Evolutionary conservation across 2,797 vertebrate genomes (phyloP).

Genomic region (Alectoris magna): DNA sequence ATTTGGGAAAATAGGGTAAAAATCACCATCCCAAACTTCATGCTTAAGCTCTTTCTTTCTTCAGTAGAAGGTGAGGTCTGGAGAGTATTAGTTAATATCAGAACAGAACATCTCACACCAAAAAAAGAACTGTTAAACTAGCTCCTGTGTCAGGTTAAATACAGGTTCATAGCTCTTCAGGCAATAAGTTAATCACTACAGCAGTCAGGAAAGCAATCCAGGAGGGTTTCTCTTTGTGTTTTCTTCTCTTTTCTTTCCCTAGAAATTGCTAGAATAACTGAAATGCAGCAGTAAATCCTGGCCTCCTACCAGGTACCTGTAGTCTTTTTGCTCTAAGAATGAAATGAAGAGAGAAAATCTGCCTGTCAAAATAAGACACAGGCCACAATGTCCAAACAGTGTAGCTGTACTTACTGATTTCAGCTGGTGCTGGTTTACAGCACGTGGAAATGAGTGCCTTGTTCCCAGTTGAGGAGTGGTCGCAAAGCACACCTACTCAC

Average conservation of each 20-base stretch:
- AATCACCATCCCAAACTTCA: not conserved
- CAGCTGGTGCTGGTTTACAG: not conserved
- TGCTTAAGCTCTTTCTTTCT: not conserved
- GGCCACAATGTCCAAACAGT: not conserved
- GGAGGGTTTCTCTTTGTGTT: not conserved
- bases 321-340: not conserved
- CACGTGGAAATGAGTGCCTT: not conserved
- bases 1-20: not conserved
- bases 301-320: not conserved
- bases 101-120: not conserved
- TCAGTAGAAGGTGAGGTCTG: not conserved
- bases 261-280: not conserved
- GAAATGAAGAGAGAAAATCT: not conserved
- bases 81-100: not conserved
- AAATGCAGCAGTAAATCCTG: not conserved
- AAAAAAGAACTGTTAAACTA: not conserved
- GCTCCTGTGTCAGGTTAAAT: not conserved
- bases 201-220: not conserved
- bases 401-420: not conserved
- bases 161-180: not conserved
- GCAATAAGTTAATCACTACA: not conserved
- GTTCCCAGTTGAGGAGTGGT: not conserved
- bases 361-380: not conserved
- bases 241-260: not conserved
- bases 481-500: not conserved